A percentile compares a stretch with the other conserved stretches of the same genome.
These are phyloP conservation scores for Pseudococcus longispinus DNA, from an alignment of 2,888 invertebrate species.

Conservation along the genomic window DNA sequence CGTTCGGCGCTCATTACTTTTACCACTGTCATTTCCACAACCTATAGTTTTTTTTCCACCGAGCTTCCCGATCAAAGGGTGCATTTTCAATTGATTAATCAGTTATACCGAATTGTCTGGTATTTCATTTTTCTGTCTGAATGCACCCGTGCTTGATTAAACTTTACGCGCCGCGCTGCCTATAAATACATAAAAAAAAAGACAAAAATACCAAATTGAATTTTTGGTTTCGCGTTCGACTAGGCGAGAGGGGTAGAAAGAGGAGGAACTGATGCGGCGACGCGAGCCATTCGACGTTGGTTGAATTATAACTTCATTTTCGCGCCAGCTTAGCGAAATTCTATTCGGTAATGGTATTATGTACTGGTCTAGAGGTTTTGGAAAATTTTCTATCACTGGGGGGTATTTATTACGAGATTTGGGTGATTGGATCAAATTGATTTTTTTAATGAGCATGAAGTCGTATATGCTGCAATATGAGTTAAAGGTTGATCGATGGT, in stretches of 20 bases:
- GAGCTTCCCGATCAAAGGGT: slow-evolving; percentile 53
- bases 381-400: not conserved
- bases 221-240: slow-evolving; percentile 29
- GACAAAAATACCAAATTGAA: slow-evolving; percentile 1
- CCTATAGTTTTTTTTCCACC: slow-evolving; percentile 48
- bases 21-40: slow-evolving; percentile 53
- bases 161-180: slow-evolving; percentile 33
- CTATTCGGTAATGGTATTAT: not conserved
- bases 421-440: not conserved
- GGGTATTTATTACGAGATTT: not conserved
- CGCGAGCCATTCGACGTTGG: not conserved
- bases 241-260: not conserved
- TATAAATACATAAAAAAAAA: not conserved
- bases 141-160: slow-evolving; percentile 54
- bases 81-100: slow-evolving; percentile 57
- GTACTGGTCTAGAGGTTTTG: not conserved
- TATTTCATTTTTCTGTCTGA: slow-evolving; percentile 55
- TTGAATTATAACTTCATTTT: slow-evolving; percentile 30
- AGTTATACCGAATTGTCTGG: slow-evolving; percentile 55
- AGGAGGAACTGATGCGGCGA: too few relatives aligned
- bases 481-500: too few relatives aligned
- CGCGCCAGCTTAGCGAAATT: slow-evolving; percentile 22
- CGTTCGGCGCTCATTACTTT: slow-evolving; percentile 49
- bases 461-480: too few relatives aligned
- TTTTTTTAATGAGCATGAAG: too few relatives aligned